Base-by-base conservation (phyloP, 2,888 invertebrate species). In the Lochmaea capreae region DNA sequence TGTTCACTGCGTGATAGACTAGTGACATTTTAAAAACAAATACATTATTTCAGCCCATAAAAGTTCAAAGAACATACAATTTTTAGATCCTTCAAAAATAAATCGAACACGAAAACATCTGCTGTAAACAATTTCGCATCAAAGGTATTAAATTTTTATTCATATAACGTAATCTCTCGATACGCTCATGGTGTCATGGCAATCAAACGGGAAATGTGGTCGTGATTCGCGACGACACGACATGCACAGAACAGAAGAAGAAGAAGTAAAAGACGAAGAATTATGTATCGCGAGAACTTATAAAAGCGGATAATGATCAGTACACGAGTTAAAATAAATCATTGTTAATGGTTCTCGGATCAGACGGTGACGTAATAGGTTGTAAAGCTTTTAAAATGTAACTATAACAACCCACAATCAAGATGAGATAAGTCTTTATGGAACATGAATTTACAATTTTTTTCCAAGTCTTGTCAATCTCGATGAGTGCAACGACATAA, bases 221-320 rank as follows among this genome's bases (percentile, higher is more conserved):
- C 71, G 71, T 71, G 71, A 71, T 71, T 71, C 65, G 57, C 54
- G 70, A 70, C 63, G 54, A 70, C 63, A 70, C 70, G 65, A 71
- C 71, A 71, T 65, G 71, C 58, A 42, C 57, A 57, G 43, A 71
- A 65, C 71, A 71, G 71, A 58, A 58, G 71, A 65, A 65, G 70
- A 52, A 54, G 63, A 68, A 68, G 43, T 42, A 68, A 49, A 49
- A 54, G 70, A 70, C 54, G 63, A 71, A 71, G 71, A 65, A 71
- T 71, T 71, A 65, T 58, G 46, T 46, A 71, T 71, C 58, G 71
- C 58, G 71, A 71, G 63, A 58, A 71, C 57, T 71, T 71, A 71
- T 71, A 71, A 63, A 39, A 71, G 39, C 58, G 71, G 71, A 71
- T 71, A 71, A 71, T 71, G 65, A 71, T 71, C 71, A 65, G 71